These are phyloP conservation scores for Pseudopleuronectes americanus DNA, from an alignment of 2,797 vertebrate genomes.

Conservation along the genomic window DNA sequence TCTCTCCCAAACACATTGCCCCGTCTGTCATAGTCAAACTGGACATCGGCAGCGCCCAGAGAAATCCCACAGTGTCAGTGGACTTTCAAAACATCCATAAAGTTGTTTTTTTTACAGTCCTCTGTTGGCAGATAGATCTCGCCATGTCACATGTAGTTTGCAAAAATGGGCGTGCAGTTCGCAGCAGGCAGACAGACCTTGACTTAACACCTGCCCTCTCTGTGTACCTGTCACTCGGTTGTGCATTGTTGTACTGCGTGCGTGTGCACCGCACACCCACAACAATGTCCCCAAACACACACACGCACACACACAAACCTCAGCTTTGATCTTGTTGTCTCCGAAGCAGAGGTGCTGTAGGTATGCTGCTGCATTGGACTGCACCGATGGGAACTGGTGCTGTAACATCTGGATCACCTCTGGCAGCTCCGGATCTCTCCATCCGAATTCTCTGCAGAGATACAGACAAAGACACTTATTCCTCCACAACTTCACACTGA, in stretches of 20 bases:
- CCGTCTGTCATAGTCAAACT: not conserved
- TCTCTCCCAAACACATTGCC: not conserved
- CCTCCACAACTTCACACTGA: conserved; percentile 21
- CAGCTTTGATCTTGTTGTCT: conserved; percentile 98
- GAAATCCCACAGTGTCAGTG: not conserved
- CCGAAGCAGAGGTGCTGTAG: conserved; percentile 97
- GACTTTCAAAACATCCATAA: not conserved
- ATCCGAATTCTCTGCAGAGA: conserved; percentile 93
- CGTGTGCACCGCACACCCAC: not conserved
- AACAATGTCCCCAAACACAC: conserved; percentile 3
- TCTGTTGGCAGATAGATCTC: not conserved
- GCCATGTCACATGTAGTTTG: not conserved
- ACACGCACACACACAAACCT: conserved; percentile 77
- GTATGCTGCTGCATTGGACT: conserved; percentile 96
- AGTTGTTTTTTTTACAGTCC: not conserved
- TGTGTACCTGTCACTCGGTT: not conserved
- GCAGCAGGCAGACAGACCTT: not conserved
- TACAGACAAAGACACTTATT: conserved; percentile 54
- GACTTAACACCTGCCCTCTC: not conserved
- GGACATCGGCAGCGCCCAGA: not conserved
- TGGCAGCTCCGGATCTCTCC: conserved; percentile 97
- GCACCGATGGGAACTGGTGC: conserved; percentile 97
- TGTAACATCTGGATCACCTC: conserved; percentile 99
- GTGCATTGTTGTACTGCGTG: not conserved
- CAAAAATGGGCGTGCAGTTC: not conserved